Conservation (phyloP, 2,888 invertebrate species). For the Apotomis betuletana region DNA sequence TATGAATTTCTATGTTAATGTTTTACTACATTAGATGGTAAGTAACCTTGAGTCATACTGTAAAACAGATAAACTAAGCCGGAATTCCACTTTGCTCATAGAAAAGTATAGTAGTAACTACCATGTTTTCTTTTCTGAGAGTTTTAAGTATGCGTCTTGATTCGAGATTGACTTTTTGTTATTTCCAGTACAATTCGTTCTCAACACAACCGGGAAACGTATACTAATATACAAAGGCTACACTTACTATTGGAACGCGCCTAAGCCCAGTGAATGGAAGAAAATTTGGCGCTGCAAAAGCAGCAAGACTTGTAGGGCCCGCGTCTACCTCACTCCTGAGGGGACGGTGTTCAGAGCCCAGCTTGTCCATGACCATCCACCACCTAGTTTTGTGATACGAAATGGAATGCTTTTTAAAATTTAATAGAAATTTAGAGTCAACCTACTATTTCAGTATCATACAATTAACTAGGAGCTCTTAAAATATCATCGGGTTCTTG, state of each 20-base stretch:
- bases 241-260: constrained; percentile 36
- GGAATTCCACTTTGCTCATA: too few relatives aligned
- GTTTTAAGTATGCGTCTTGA: too few relatives aligned
- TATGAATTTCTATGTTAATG: too few relatives aligned
- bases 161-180: neutral
- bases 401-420: constrained; percentile 17
- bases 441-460: neutral
- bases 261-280: constrained; percentile 13
- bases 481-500: too few relatives aligned
- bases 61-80: too few relatives aligned
- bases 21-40: too few relatives aligned
- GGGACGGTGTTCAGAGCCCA: constrained; percentile 6
- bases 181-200: constrained; percentile 26
- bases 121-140: too few relatives aligned
- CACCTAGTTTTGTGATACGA: constrained; percentile 18
- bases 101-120: too few relatives aligned
- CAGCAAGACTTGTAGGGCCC: constrained; percentile 20
- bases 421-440: neutral
- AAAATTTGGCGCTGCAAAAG: constrained; percentile 32
- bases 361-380: constrained; percentile 13
- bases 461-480: neutral
- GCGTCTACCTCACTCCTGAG: constrained; percentile 22
- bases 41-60: too few relatives aligned
- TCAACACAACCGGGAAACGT: constrained; percentile 33
- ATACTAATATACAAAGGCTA: constrained; percentile 40